Conservation (phyloP, 1,140 invertebrate species). For the Melitaea cinxia region DNA sequence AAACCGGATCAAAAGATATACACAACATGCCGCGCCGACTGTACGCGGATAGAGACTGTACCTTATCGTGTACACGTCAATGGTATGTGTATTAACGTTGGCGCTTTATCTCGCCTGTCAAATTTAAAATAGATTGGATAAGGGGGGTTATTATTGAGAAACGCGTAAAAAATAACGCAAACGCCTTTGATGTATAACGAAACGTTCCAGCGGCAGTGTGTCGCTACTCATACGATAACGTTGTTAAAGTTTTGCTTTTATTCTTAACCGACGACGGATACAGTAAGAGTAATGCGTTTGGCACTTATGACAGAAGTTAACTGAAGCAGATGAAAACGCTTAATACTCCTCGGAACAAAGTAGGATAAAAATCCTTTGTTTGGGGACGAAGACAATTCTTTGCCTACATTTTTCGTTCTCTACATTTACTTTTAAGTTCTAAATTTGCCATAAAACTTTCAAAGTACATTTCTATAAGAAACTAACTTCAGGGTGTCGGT, state of each 20-base stretch:
- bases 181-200: slow-evolving; percentile 16
- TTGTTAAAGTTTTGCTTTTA: background rate
- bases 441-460: no score
- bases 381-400: no score
- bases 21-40: slow-evolving; percentile 10
- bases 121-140: slow-evolving; percentile 61
- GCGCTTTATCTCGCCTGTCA: slow-evolving; percentile 54
- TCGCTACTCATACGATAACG: slow-evolving; percentile 2
- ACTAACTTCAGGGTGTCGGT: no score
- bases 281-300: background rate
- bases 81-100: slow-evolving; percentile 44
- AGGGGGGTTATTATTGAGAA: slow-evolving; percentile 47
- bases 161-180: slow-evolving; percentile 30
- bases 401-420: no score
- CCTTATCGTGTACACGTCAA: slow-evolving; percentile 52
- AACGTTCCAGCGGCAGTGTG: background rate
- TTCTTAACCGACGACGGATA: background rate
- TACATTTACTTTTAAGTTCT: no score
- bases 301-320: no score
- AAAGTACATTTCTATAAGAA: no score
- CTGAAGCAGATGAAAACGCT: no score
- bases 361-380: no score
- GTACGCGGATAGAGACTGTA: slow-evolving; percentile 31
- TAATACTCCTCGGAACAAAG: no score
- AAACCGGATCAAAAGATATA: background rate